Evolutionary conservation across 35 echinoderm and acorn worm species (phyloP).

Genomic region (Ophioderma brevispina): DNA sequence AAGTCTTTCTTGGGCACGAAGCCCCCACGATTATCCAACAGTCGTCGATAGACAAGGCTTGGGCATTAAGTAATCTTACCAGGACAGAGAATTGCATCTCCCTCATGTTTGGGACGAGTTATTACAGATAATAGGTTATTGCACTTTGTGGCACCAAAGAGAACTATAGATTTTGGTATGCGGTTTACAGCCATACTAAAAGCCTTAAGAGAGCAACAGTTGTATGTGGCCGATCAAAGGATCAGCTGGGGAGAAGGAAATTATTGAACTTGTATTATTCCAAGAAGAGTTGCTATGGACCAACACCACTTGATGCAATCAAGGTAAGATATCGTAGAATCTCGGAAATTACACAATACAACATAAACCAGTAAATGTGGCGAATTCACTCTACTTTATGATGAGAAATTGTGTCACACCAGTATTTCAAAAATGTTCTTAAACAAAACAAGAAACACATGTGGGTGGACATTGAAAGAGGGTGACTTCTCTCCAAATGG

Average conservation of each 20-base stretch:
- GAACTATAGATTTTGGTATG: constrained; percentile 56
- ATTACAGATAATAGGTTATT: constrained; percentile 82
- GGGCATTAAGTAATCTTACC: neutral
- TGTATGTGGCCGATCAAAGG: constrained; percentile 57
- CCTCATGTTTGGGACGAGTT: constrained; percentile 68
- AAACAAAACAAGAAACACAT: too few species aligned
- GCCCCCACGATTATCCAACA: constrained; percentile 48
- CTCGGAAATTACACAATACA: too few species aligned
- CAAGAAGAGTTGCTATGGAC: constrained; percentile 64
- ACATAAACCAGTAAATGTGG: too few species aligned
- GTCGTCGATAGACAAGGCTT: constrained; percentile 26
- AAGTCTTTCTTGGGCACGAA: constrained; percentile 57
- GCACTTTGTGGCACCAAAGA: constrained; percentile 67
- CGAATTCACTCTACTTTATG: too few species aligned
- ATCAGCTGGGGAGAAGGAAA: constrained; percentile 71
- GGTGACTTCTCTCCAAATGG: too few species aligned
- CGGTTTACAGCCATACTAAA: constrained; percentile 64
- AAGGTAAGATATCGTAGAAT: too few species aligned
- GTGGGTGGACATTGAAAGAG: too few species aligned
- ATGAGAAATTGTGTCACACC: too few species aligned
- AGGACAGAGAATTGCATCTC: constrained; percentile 39
- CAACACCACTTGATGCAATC: constrained; percentile 82
- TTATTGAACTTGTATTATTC: constrained; percentile 84
- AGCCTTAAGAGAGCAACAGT: constrained; percentile 57
- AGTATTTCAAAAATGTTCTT: too few species aligned